Conservation (phyloP, 2,888 invertebrate genomes). For the Seira ritae region DNA sequence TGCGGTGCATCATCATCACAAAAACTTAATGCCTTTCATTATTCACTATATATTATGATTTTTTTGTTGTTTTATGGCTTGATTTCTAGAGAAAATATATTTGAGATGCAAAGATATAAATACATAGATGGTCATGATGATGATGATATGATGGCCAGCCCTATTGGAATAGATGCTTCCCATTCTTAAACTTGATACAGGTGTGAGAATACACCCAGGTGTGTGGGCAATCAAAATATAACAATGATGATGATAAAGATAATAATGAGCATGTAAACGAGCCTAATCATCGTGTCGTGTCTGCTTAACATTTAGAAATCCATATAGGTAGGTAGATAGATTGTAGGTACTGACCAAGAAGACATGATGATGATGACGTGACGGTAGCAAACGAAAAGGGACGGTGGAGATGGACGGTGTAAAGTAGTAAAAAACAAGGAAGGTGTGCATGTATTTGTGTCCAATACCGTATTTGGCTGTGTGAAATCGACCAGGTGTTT, state of each 20-base stretch:
- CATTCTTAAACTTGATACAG: conserved; percentile 31
- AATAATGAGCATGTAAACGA: conserved; percentile 25
- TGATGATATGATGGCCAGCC: background rate
- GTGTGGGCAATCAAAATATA: conserved; percentile 32
- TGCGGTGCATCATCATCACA: background rate
- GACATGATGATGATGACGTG: background rate
- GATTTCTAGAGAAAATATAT: background rate
- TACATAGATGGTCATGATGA: background rate
- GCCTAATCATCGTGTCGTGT: conserved; percentile 24
- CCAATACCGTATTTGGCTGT: conserved; percentile 1
- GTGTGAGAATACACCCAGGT: conserved; percentile 57
- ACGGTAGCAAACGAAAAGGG: conserved; percentile 2
- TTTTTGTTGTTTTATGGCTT: background rate
- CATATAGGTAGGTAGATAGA: too few relatives aligned
- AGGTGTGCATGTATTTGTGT: background rate
- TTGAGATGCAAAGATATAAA: too few relatives aligned
- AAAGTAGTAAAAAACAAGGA: conserved; percentile 8
- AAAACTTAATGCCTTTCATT: background rate
- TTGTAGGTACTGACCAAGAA: background rate
- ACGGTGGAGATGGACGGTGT: background rate
- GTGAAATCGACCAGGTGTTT: conserved; percentile 13
- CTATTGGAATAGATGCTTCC: background rate
- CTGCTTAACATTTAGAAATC: conserved; percentile 11
- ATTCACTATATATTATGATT: conserved; percentile 1
- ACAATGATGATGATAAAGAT: conserved; percentile 21